Base-by-base conservation (phyloP, 2,797 vertebrate genomes). In the Peromyscus attwateri region DNA sequence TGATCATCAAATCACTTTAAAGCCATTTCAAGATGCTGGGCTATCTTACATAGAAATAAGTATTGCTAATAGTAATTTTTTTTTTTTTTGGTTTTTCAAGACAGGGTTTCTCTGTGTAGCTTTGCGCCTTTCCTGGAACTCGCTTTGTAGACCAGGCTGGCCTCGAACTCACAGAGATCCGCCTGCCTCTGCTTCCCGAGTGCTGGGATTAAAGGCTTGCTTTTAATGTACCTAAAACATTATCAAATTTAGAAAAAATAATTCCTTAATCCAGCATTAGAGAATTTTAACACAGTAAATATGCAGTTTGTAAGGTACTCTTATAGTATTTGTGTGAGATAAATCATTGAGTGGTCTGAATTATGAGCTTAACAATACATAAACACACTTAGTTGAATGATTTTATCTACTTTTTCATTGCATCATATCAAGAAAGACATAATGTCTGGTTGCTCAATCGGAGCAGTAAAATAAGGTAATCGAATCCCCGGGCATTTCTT, bases 161-260 rank as follows among this genome's bases (percentile, higher is more conserved):
- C 43, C 43, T 43, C 43, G 43, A 43, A 43, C 43, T 43, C 43
- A 43, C 43, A 43, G 43, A 43, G 43, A 43, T 43, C 43, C 43
- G 43, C 43, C 43, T 43, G 6, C 3, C 43, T 43, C 43, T 43
- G 43, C 43, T 5, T 43, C 43, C 43, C 43, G 43, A 43, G 43
- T 43, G 43, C 43, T 43, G 43, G 43, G 43, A 43, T 43, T 43
- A 43, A 43, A 43, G 43, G 43, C 43, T 43, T 43, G 43, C 43
- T 43, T 43, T 85, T 64, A 68, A 60, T 84, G 13, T 52, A 46
- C 81, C 23, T 60, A 73, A 94, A 83, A 92, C 37, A 37, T n/a
- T 57, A 70, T 88, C 23, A 17, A 82, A 92, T 85, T 84, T 92
- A 60, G 25, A 71, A 83, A 96, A 87, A 94, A 80, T 64, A 75